Percentiles rank a stretch among this genome's conserved stretches.
Conservation (phyloP, 2,888 invertebrate genomes). For the Stegana nigrithorax region DNA sequence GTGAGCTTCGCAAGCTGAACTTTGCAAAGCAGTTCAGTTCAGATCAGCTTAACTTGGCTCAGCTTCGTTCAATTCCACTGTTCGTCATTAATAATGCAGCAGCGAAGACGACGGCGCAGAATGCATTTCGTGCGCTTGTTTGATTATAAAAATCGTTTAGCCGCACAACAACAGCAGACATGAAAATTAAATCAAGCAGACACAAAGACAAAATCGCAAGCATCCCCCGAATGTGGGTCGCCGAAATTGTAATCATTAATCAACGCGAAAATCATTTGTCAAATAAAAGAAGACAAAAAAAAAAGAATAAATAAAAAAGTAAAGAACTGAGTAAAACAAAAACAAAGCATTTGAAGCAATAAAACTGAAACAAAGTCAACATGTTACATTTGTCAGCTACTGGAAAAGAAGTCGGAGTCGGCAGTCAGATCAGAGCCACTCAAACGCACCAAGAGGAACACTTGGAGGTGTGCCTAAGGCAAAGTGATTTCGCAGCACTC, state of each 20-base stretch:
- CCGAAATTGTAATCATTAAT: background rate
- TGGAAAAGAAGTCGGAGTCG: no score
- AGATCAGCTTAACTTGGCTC: no score
- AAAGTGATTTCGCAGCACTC: no score
- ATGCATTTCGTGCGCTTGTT: background rate
- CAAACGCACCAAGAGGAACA: no score
- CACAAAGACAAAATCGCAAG: background rate
- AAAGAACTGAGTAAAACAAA: background rate
- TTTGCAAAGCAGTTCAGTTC: no score
- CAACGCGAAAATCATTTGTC: background rate
- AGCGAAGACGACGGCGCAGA: background rate
- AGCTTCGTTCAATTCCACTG: background rate
- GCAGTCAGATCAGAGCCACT: no score
- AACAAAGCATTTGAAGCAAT: no score
- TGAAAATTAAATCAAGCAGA: conserved; percentile 3
- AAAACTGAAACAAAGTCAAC: no score
- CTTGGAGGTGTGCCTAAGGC: no score
- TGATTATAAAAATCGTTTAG: conserved; percentile 10
- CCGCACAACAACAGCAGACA: background rate
- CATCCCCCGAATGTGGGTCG: background rate
- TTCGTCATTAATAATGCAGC: background rate
- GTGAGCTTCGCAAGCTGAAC: no score
- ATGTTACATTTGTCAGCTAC: background rate
- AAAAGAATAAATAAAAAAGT: background rate
- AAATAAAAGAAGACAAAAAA: background rate